Percentiles rank a stretch among this genome's conserved stretches.
These are phyloP conservation scores for Pseudoips prasinana DNA, from an alignment of 2,888 invertebrate genomes.

Conservation along the genomic window DNA sequence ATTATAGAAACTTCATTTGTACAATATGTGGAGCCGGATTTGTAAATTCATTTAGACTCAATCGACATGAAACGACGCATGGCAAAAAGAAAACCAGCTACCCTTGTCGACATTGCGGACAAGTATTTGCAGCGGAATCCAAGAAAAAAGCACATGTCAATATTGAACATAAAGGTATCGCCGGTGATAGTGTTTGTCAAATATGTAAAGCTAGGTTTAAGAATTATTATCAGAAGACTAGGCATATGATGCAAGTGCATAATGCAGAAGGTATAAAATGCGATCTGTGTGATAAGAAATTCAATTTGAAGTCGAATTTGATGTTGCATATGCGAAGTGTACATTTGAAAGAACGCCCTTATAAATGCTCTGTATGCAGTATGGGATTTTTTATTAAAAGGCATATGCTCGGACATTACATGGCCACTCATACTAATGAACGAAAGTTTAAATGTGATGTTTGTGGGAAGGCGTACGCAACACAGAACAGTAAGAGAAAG, in stretches of 20 bases:
- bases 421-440: constrained; percentile 75
- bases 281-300: constrained; percentile 68
- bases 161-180: constrained; percentile 68
- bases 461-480: constrained; percentile 80
- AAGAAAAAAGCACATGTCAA: constrained; percentile 71
- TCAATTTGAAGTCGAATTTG: constrained; percentile 66
- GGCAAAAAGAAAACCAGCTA: constrained; percentile 65
- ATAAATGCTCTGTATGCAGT: constrained; percentile 68
- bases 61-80: constrained; percentile 67
- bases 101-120: constrained; percentile 63
- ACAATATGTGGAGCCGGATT: constrained; percentile 72
- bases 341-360: constrained; percentile 68
- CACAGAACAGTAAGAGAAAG: constrained; percentile 65
- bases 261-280: constrained; percentile 71
- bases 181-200: constrained; percentile 70
- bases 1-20: constrained; percentile 72
- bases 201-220: constrained; percentile 72
- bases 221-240: constrained; percentile 71
- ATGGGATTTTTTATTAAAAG: constrained; percentile 73
- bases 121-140: constrained; percentile 62
- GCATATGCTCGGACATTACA: constrained; percentile 74
- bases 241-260: constrained; percentile 72
- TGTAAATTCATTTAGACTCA: constrained; percentile 62
- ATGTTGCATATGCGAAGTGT: constrained; percentile 68
- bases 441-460: constrained; percentile 82